Base-by-base conservation (phyloP, 1,140 invertebrate genomes). In the Drosophila pruinosa region DNA sequence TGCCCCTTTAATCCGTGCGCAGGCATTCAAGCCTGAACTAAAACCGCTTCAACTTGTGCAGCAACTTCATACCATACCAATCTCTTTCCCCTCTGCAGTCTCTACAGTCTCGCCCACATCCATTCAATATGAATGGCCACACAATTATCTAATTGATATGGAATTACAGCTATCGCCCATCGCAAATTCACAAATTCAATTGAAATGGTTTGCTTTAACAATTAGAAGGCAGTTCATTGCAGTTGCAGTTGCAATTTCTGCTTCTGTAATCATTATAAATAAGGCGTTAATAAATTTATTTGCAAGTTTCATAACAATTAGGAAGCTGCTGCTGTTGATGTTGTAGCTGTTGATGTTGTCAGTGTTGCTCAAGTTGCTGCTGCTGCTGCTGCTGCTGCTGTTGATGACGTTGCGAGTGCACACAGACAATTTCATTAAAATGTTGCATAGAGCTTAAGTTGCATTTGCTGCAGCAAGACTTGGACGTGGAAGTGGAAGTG, bases 61-160 rank as follows among this genome's bases (percentile, higher is more conserved):
- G 38, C 41, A n/a, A n/a, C 54, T 54, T 50, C 28, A 36, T 10
- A 14, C n/a, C 31, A 69, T 39, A 45, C 56, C 43, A 72, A 74
- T 53, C 79, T 65, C 54, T 39, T 28, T 28, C 5, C 5, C 5
- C 4, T 12, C 24, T 8, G 5, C 24, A 43, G 45, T 31, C 24
- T 8, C n/a, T 15, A 15, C 34, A 6, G 8, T 22, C 24, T n/a
- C 28, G 48, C 17, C 6, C 36, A 10, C 10, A 39, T 38, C 19
- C 34, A 24, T 52, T 58, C 31, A 52, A 74, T 47, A 31, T 70
- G 39, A 41, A 80, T 74, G 57, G 58, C 45, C 59, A 70, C 64
- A 72, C 81, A 85, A 76, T 83, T 86, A 85, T 63, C 56, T 85
- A 85, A 85, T 86, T 85, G 81, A 86, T 85, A 85, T 68, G 50